phyloP scores from a whole-genome alignment of 2,888 invertebrate genomes.

The Hoplodrina ambigua region DNA sequence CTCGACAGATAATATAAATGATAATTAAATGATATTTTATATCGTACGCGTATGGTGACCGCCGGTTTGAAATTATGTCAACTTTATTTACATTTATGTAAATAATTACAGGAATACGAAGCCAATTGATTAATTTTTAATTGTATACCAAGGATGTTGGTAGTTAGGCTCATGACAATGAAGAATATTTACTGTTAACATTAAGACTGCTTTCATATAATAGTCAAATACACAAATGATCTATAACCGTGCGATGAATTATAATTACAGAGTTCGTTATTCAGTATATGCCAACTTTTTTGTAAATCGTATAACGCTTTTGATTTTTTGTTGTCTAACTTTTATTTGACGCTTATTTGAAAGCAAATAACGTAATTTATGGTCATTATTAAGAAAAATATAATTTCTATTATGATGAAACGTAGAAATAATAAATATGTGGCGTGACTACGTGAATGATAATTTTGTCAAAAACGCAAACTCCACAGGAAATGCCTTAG shows the following conservation, averaged over 20 bases:
- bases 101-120: conserved; percentile 45
- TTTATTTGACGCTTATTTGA: conserved; percentile 45
- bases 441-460: conserved; percentile 26
- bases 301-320: conserved; percentile 12
- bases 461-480: conserved; percentile 48
- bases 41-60: conserved; percentile 55
- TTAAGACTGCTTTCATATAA: conserved; percentile 61
- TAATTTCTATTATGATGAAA: conserved; percentile 25
- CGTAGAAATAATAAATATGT: conserved; percentile 40
- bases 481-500: conserved; percentile 73
- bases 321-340: conserved; percentile 17
- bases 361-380: conserved; percentile 43
- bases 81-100: conserved; percentile 55
- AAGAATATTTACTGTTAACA: conserved; percentile 50
- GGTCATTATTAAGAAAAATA: conserved; percentile 21
- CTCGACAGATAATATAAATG: conserved; percentile 49
- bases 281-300: conserved; percentile 26
- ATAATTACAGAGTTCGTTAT: conserved; percentile 9
- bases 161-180: conserved; percentile 59
- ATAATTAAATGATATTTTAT: conserved; percentile 52
- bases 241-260: conserved; percentile 31
- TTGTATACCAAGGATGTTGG: conserved; percentile 59
- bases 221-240: conserved; percentile 43
- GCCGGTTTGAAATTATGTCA: conserved; percentile 52
- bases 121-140: conserved; percentile 52